Base-by-base conservation (phyloP, 2,888 invertebrate species). In the Crepidodera aurea region DNA sequence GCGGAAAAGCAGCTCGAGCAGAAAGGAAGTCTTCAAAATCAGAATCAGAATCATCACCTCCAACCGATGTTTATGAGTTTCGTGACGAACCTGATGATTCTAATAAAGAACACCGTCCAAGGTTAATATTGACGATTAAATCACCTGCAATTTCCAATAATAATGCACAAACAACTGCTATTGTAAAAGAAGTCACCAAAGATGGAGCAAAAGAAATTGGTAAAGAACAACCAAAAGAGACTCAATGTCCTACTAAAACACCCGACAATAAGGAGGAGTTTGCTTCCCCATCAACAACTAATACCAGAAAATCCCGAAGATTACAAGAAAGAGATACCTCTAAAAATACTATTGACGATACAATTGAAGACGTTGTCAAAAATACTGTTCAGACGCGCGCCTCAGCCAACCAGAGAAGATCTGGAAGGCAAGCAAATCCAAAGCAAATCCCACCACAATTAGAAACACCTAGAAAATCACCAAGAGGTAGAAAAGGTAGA, bases 301-400 rank as follows among this genome's bases (percentile, higher is more conserved):
- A 92, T 67, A 93, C 93, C 0, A 84, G 94, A 51, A 93, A 94
- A 79, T 94, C 93, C 0, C 85, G 91, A 60, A 84, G 94, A 64
- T 81, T 94, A 55, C 91, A 90, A 74, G 92, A 93, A 76, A 89
- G 90, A 75, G 92, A 91, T 74, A 88, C 87, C 50, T 87, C 87
- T 67, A 85, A 91, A 62, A 91, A 86, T 64, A 90, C 92, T 1
- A 87, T 93, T 7, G 96, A 96, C 76, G 94, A 94, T 72, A 88
- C 92, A 10, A 94, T 95, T 67, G 96, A 96, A 70, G 94, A 96
- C 75, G 94, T 94, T 0, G 89, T 94, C 1, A 88, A 92, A 69
- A 90, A 91, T 62, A 82, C 86, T 0, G 74, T 79, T 12, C 78
- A 83, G 69, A 82, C 84, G 15, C 78, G 79, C 51, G 83, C 74